These are phyloP conservation scores for Marasmarcha lunaedactyla DNA, from an alignment of 2,888 invertebrate genomes.

Conservation along the genomic window DNA sequence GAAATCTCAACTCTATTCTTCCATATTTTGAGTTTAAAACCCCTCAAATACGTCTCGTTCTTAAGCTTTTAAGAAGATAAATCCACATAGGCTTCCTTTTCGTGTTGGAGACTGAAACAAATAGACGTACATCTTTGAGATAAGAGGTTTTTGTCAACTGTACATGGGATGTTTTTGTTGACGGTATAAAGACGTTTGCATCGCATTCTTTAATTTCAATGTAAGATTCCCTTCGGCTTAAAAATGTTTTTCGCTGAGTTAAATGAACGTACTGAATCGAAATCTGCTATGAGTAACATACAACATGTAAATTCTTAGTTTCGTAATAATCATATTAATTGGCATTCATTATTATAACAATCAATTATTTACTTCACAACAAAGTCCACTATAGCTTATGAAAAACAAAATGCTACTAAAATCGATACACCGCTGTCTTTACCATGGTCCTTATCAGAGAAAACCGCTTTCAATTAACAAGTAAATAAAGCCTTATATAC, in stretches of 20 bases:
- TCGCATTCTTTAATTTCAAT: constrained; percentile 8
- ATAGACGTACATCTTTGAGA: constrained; percentile 49
- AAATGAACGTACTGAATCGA: too few species aligned
- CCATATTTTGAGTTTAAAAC: constrained; percentile 9
- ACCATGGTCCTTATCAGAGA: constrained; percentile 45
- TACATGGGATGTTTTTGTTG: constrained; percentile 4
- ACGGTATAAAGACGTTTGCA: constrained; percentile 10
- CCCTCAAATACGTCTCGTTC: not conserved
- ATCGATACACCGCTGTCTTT: constrained; percentile 28
- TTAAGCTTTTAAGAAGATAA: constrained; percentile 23
- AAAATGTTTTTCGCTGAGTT: too few species aligned
- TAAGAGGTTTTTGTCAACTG: constrained; percentile 44
- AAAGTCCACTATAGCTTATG: constrained; percentile 16
- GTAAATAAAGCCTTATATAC: constrained; percentile 62
- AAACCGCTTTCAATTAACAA: constrained; percentile 64
- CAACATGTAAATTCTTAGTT: too few species aligned
- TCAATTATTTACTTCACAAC: too few species aligned
- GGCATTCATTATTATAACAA: too few species aligned
- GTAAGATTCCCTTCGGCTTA: too few species aligned
- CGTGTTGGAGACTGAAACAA: constrained; percentile 66
- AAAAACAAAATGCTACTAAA: constrained; percentile 30
- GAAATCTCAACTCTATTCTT: constrained; percentile 15
- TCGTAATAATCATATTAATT: too few species aligned
- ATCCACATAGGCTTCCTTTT: constrained; percentile 40
- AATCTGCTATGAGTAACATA: too few species aligned